Conservation (phyloP, 2,113 vertebrate species). For the Hypocryptadius cinnamomeus region DNA sequence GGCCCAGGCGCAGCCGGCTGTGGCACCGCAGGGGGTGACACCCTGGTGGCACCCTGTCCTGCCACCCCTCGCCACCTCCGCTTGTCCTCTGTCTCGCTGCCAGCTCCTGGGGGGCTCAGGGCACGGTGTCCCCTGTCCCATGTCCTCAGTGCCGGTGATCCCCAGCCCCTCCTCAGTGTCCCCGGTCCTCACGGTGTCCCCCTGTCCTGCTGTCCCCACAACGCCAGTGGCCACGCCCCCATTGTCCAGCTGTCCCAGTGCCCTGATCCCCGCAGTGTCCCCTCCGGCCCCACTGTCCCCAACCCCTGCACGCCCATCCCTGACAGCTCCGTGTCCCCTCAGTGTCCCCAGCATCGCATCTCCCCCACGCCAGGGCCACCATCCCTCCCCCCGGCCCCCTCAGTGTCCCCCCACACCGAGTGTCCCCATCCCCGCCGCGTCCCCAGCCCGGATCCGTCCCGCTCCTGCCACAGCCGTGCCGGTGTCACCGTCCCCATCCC, state of each 20-base stretch:
- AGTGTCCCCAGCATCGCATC: not conserved
- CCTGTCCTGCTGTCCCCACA: not conserved
- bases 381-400: not conserved
- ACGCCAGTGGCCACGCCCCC: not conserved
- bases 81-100: not conserved
- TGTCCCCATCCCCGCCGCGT: not conserved
- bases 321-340: not conserved
- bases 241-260: not conserved
- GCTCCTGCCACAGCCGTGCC: not conserved
- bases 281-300: not conserved
- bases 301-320: not conserved
- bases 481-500: not conserved
- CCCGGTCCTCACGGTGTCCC: not conserved
- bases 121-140: not conserved
- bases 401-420: not conserved
- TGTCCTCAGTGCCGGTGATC: not conserved
- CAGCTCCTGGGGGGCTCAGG: not conserved
- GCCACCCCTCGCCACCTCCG: not conserved
- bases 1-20: fast-evolving
- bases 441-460: not conserved
- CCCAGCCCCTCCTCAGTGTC: not conserved
- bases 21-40: not conserved
- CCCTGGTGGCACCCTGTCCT: not conserved
- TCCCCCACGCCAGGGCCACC: not conserved
- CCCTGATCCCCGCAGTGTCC: not conserved